A percentile compares a stretch with the other conserved stretches of the same genome.
Conservation (phyloP, 2,888 invertebrate species). For the Clostera curtula region DNA sequence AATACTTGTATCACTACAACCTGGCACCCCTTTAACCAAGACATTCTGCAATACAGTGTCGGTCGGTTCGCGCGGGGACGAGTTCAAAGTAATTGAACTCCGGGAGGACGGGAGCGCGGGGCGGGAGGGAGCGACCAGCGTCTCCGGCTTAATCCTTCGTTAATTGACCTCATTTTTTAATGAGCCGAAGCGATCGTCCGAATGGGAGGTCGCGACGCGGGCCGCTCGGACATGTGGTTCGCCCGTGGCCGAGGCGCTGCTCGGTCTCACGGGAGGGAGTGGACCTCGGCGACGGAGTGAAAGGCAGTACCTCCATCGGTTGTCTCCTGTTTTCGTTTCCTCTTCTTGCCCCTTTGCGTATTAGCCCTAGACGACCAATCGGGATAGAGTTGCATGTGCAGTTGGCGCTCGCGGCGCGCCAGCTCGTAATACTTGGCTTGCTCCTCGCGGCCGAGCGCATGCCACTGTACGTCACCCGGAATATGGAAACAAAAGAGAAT, state of each 20-base stretch:
- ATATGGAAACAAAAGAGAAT: slow-evolving; percentile 75
- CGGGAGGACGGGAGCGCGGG: slow-evolving; percentile 28
- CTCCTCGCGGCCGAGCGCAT: slow-evolving; percentile 99
- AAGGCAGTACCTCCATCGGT: slow-evolving; percentile 94
- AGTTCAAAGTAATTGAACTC: slow-evolving; percentile 67
- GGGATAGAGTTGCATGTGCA: slow-evolving; percentile 99
- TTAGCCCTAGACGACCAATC: slow-evolving; percentile 99
- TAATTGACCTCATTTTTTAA: slow-evolving; percentile 67
- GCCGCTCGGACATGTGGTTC: slow-evolving; percentile 44
- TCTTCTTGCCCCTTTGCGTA: slow-evolving; percentile 99
- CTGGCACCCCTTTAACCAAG: slow-evolving; percentile 70
- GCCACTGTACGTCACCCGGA: slow-evolving; percentile 87
- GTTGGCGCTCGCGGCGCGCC: slow-evolving; percentile 98
- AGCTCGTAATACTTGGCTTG: slow-evolving; percentile 99
- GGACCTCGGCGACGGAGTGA: slow-evolving; percentile 53
- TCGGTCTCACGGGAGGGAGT: slow-evolving; percentile 9
- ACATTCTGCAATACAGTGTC: slow-evolving; percentile 64
- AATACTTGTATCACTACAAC: slow-evolving; percentile 69
- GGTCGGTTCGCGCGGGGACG: slow-evolving; percentile 39
- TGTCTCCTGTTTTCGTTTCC: slow-evolving; percentile 99
- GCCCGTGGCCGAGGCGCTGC: slow-evolving; percentile 43
- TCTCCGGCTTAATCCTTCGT: slow-evolving; percentile 61
- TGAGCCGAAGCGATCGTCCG: slow-evolving; percentile 37
- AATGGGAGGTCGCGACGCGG: too few relatives aligned
- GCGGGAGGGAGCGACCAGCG: slow-evolving; percentile 47